Evolutionary conservation across 2,797 vertebrate genomes (phyloP).

Genomic region (Glossophaga mutica): DNA sequence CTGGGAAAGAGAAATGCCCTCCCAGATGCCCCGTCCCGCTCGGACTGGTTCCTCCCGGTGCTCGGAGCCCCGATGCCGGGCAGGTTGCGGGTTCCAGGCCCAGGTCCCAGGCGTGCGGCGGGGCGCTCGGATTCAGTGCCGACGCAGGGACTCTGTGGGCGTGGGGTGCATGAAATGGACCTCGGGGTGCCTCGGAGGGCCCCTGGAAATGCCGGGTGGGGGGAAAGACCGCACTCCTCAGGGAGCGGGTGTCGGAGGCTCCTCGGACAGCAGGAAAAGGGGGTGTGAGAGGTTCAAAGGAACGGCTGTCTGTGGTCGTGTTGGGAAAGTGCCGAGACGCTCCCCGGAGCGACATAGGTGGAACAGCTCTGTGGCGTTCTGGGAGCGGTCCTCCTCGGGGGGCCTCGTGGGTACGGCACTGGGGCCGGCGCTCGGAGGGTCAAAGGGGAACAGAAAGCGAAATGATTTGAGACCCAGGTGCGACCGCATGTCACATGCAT

Average conservation of each 20-base stretch:
- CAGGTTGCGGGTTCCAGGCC: background rate
- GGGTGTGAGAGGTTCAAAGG: background rate
- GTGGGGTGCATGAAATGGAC: constrained; percentile 48
- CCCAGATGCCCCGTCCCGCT: background rate
- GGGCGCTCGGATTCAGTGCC: constrained; percentile 23
- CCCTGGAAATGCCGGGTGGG: constrained; percentile 13
- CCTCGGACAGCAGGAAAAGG: background rate
- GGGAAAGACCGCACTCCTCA: constrained; percentile 40
- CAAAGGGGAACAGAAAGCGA: background rate
- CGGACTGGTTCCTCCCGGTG: background rate
- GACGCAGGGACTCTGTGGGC: constrained; percentile 54
- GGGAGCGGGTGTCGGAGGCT: constrained; percentile 10
- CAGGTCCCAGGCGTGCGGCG: constrained; percentile 3
- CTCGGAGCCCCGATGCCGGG: background rate
- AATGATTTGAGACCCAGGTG: background rate
- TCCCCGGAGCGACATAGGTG: background rate
- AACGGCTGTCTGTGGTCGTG: background rate
- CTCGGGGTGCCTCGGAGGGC: constrained; percentile 45
- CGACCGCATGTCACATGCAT: background rate
- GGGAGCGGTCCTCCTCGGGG: background rate
- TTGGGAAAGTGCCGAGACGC: background rate
- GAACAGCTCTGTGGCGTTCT: background rate
- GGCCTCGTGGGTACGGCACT: background rate
- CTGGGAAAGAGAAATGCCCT: background rate
- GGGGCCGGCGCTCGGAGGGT: background rate